These are phyloP conservation scores for Eulemur rubriventer DNA, from an alignment of 2,797 vertebrate species.

Conservation along the genomic window DNA sequence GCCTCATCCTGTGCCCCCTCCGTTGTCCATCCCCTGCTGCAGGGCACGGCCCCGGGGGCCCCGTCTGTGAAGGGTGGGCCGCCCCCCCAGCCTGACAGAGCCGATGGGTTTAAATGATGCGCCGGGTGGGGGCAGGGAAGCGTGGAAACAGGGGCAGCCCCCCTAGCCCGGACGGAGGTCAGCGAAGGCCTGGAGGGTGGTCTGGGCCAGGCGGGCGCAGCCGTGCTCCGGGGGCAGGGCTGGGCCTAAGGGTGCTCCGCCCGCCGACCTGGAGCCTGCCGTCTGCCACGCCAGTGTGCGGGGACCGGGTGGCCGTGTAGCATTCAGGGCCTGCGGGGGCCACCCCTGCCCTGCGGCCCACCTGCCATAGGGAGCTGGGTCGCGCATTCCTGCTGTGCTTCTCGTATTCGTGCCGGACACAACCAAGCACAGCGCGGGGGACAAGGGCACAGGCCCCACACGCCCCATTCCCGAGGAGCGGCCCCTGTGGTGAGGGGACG, in stretches of 20 bases:
- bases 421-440: not conserved
- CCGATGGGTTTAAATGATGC: not conserved
- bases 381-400: not conserved
- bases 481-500: not conserved
- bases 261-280: not conserved
- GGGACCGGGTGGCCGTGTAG: too few species aligned
- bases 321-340: fast-evolving
- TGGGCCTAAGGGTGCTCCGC: not conserved
- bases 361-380: too few species aligned
- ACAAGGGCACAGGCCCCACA: not conserved
- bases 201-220: not conserved
- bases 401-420: not conserved
- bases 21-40: not conserved
- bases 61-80: not conserved
- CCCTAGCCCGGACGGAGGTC: not conserved
- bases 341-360: too few species aligned
- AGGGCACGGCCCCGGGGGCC: not conserved
- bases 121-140: not conserved
- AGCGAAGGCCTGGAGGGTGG: not conserved
- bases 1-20: not conserved
- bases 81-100: not conserved
- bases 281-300: not conserved
- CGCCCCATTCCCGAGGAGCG: not conserved
- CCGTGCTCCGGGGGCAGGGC: not conserved
- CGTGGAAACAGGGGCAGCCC: not conserved